Percentiles rank a stretch among this genome's conserved stretches.
These are phyloP conservation scores for Theocolax elegans DNA, from an alignment of 1,140 invertebrate species.

Conservation along the genomic window DNA sequence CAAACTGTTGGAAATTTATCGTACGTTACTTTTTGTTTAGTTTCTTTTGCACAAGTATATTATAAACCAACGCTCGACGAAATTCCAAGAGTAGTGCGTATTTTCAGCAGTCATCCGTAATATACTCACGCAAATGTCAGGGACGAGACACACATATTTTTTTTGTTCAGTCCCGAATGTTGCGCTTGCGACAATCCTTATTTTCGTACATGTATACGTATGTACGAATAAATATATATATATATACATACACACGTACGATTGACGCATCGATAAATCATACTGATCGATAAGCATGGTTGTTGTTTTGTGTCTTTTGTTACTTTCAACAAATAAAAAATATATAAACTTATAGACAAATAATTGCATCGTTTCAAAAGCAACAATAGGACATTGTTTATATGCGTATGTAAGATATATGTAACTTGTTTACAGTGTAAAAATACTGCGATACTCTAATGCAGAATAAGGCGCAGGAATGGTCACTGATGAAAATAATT, in stretches of 20 bases:
- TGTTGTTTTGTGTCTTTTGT: too few species aligned
- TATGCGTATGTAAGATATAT: neutral
- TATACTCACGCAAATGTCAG: too few species aligned
- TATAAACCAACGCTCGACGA: slow-evolving; percentile 3
- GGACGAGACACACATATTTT: too few species aligned
- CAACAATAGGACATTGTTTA: neutral
- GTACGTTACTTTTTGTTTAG: neutral
- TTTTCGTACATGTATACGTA: neutral
- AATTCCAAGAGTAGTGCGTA: slow-evolving; percentile 2
- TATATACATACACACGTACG: neutral
- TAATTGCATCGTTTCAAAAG: neutral
- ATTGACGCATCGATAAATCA: neutral
- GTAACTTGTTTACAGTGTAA: neutral
- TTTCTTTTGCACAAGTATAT: too few species aligned
- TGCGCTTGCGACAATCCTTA: neutral
- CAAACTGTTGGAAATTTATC: slow-evolving; percentile 27
- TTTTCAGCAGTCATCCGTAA: slow-evolving; percentile 4
- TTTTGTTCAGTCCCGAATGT: neutral
- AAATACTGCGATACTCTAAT: slow-evolving; percentile 15
- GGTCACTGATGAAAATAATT: neutral
- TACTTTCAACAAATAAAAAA: neutral
- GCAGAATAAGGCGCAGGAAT: slow-evolving; percentile 7
- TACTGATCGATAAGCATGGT: neutral
- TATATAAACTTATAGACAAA: neutral
- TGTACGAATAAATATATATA: neutral